Evolutionary conservation across 2,888 invertebrate genomes (phyloP).

Genomic region (Macrophya alboannulata): DNA sequence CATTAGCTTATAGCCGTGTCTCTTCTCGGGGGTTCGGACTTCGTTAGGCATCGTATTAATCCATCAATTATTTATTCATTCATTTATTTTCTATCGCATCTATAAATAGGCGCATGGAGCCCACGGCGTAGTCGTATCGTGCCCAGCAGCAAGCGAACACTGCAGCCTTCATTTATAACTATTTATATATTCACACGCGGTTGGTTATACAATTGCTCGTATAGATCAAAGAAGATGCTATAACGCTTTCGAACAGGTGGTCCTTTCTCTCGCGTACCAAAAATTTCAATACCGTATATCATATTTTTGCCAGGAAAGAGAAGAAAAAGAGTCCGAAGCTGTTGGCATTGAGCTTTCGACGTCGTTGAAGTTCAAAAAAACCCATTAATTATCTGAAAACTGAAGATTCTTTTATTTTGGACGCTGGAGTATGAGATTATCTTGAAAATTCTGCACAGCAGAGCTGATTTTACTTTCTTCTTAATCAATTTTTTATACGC

Average conservation of each 20-base stretch:
- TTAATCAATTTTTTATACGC: not conserved
- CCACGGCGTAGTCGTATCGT: not conserved
- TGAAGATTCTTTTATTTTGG: too few relatives aligned
- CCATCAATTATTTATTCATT: not conserved
- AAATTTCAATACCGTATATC: not conserved
- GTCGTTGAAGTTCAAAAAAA: too few relatives aligned
- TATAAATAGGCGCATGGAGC: conserved; percentile 29
- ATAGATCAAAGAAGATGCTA: not conserved
- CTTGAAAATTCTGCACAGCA: not conserved
- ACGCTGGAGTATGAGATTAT: not conserved
- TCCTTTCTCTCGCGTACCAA: not conserved
- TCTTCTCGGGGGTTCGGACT: conserved; percentile 23
- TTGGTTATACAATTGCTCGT: conserved; percentile 21
- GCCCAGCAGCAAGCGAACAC: not conserved
- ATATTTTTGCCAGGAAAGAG: not conserved
- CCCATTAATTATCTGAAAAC: too few relatives aligned
- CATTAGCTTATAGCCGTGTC: conserved; percentile 42
- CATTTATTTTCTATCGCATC: conserved; percentile 20
- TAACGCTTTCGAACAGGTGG: not conserved
- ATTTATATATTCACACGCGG: not conserved
- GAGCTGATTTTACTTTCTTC: not conserved
- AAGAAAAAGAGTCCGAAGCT: not conserved
- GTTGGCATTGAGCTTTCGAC: too few relatives aligned
- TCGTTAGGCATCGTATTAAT: conserved; percentile 46
- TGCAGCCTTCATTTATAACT: conserved; percentile 23